Evolutionary conservation across 1,140 invertebrate genomes (phyloP), one percentile per base, ranked within the genome.

Genomic region (Temnothorax nylanderi): DNA sequence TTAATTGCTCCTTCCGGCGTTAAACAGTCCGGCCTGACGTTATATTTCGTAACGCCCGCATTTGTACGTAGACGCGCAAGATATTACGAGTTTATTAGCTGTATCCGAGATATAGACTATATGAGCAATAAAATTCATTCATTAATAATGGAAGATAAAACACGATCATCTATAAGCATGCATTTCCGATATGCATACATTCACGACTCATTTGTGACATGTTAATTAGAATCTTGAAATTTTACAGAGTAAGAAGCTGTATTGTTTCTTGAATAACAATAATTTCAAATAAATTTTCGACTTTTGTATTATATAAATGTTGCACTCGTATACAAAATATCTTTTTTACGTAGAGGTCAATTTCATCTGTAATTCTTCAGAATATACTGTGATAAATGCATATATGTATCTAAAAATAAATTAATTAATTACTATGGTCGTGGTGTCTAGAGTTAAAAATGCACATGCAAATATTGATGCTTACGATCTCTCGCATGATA

Each of bases 1-100:
- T 84, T 91, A 88, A 87, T 89, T 51, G 58, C 69, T 21, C 71
- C 80, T 74, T 37, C 41, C 80, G 44, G 54, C 56, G 56, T 49
- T 84, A 74, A 84, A 75, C 80, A 60, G 69, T n/a, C 4, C 16
- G 26, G 11, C 8, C 41, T 74, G 44, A 84, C 69, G 80, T 60
- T 75, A 26, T 37, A 60, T 47, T 69, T 82, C 54, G 67, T 74
- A 60, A 32, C 26, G 18, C 21, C n/a, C 34, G 44, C 26, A 26
- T 65, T 3, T 44, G 13, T 13, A 78, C 11, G 37, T 2, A 21
- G 6, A 10, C 34, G 34, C n/a, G 34, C 54, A 16, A 74, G 26
- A 47, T 72, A 72, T 72, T 26, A 49, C 13, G 34, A 51, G 18
- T 16, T 69, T 69, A 21, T 11, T 8, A 44, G 49, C 41, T 44